Evolutionary conservation across 2,888 invertebrate species (phyloP).

Genomic region (Drosophila antonietae): DNA sequence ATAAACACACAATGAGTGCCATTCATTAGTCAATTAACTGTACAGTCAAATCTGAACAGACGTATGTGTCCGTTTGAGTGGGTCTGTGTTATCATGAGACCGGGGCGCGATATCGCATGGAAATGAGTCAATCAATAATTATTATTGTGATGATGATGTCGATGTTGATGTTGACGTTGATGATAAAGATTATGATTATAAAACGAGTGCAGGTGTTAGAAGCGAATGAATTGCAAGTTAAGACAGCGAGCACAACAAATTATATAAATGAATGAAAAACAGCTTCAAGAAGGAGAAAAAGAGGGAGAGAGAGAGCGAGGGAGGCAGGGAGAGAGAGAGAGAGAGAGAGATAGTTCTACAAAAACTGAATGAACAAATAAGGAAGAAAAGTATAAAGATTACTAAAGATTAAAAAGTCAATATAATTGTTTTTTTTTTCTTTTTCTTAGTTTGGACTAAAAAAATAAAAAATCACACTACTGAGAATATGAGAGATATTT

Average conservation of each 20-base stretch:
- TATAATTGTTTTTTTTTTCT: neutral
- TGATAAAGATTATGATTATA: conserved; percentile 10
- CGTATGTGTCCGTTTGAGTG: conserved; percentile 29
- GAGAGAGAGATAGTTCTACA: too few relatives aligned
- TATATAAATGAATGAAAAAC: conserved; percentile 2
- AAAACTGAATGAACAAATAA: neutral
- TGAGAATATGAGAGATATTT: too few relatives aligned
- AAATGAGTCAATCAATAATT: conserved; percentile 53
- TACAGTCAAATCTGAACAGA: conserved; percentile 45
- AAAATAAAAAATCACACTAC: neutral
- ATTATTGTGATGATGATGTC: conserved; percentile 3
- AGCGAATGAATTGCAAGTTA: neutral
- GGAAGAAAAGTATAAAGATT: neutral
- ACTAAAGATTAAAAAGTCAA: neutral
- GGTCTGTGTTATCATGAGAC: conserved; percentile 44
- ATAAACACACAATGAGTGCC: conserved; percentile 55
- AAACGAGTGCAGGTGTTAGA: conserved; percentile 39
- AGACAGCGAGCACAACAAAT: neutral
- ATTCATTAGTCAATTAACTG: conserved; percentile 65
- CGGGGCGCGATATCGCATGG: conserved; percentile 57
- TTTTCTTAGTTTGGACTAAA: neutral
- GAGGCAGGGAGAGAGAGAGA: neutral
- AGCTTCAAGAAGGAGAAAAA: neutral
- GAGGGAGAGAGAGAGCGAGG: neutral
- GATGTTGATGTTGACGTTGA: conserved; percentile 5